A percentile compares a stretch with the other conserved stretches of the same genome.
phyloP scores from a whole-genome alignment of 92 coral and sea anemone genomes.

The Zoanthus gigantus region DNA sequence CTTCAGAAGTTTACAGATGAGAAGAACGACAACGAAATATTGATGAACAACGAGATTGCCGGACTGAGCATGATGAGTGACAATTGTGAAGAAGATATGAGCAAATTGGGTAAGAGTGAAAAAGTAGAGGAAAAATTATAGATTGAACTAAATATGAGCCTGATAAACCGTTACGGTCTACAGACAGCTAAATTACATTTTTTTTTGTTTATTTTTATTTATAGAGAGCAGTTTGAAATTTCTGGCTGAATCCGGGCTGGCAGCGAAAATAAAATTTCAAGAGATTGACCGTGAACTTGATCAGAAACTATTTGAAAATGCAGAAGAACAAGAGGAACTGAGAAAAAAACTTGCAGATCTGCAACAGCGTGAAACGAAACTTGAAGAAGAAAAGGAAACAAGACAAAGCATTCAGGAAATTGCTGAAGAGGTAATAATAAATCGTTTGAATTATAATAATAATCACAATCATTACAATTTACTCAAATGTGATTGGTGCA shows the following conservation, averaged over 20 bases:
- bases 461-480: no score
- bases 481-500: no score
- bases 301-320: slow-evolving; percentile 62
- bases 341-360: slow-evolving; percentile 70
- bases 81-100: slow-evolving; percentile 78
- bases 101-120: slow-evolving; percentile 56
- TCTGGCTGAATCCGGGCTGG: slow-evolving; percentile 76
- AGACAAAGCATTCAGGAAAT: slow-evolving; percentile 62
- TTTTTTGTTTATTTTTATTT: not conserved
- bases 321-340: slow-evolving; percentile 80
- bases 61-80: slow-evolving; percentile 76
- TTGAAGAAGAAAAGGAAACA: slow-evolving; percentile 67
- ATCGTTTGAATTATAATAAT: no score
- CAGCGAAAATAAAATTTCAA: slow-evolving; percentile 72
- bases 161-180: no score
- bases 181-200: no score
- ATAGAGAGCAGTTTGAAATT: slow-evolving; percentile 72
- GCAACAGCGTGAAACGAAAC: slow-evolving; percentile 59
- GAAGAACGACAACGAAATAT: slow-evolving; percentile 66
- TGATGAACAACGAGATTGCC: slow-evolving; percentile 70
- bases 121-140: no score
- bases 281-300: slow-evolving; percentile 74
- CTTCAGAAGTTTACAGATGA: slow-evolving; percentile 63
- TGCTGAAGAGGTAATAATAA: slow-evolving; percentile 69
- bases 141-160: no score